Evolutionary conservation across 1,140 invertebrate species (phyloP).

Genomic region (Penaeus chinensis): DNA sequence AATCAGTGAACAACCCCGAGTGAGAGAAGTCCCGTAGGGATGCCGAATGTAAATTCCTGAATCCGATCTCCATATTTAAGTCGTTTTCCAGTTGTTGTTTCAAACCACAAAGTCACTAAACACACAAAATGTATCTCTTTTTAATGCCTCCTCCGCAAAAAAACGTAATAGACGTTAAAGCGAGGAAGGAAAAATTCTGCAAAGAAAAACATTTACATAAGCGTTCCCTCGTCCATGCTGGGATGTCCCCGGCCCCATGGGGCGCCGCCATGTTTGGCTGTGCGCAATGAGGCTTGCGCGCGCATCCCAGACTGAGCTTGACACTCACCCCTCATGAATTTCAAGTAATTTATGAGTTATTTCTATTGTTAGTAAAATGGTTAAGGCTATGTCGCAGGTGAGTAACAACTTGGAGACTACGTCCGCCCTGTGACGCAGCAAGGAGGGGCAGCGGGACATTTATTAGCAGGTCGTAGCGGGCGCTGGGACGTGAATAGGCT

Average conservation of each 20-base stretch:
- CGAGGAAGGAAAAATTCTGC: constrained; percentile 10
- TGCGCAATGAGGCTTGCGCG: constrained; percentile 49
- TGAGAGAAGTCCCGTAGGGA: constrained; percentile 52
- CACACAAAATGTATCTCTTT: constrained; percentile 28
- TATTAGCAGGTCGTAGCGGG: background rate
- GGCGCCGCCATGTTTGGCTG: constrained; percentile 48
- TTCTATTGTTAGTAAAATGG: constrained; percentile 56
- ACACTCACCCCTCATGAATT: constrained; percentile 57
- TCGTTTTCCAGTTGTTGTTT: constrained; percentile 28
- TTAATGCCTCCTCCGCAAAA: background rate
- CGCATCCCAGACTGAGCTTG: constrained; percentile 30
- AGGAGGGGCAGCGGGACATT: background rate
- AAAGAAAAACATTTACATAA: constrained; percentile 45
- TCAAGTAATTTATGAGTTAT: constrained; percentile 60
- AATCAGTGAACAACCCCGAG: constrained; percentile 50
- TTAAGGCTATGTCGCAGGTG: constrained; percentile 45
- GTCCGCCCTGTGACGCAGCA: background rate
- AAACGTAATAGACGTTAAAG: constrained; percentile 8
- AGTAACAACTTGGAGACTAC: constrained; percentile 23
- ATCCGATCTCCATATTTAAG: constrained; percentile 45
- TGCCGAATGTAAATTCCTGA: constrained; percentile 44
- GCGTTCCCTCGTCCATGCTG: constrained; percentile 39
- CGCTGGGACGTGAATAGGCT: too few species aligned
- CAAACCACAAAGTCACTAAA: constrained; percentile 44
- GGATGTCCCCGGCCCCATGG: constrained; percentile 36